These are phyloP conservation scores for Podarcis muralis DNA, from an alignment of 2,113 vertebrate genomes.

Conservation along the genomic window DNA sequence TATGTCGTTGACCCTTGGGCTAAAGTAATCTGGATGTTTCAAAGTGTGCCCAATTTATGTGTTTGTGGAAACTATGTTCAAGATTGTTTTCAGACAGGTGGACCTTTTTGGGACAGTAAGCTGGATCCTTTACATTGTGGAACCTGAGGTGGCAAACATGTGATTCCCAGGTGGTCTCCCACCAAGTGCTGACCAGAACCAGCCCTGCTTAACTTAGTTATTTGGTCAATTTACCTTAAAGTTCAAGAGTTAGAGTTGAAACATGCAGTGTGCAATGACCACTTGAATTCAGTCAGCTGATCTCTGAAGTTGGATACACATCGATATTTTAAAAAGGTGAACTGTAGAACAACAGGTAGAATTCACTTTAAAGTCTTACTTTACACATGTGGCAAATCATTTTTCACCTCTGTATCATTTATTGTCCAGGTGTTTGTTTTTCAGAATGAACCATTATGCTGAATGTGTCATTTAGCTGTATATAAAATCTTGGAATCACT, in stretches of 20 bases:
- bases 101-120: no score
- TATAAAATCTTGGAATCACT: background rate
- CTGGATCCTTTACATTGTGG: no score
- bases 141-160: no score
- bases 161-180: no score
- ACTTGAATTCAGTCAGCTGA: background rate
- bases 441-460: background rate
- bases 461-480: background rate
- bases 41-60: no score
- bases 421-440: background rate
- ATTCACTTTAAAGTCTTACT: background rate
- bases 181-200: no score
- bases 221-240: background rate
- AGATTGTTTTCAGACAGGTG: no score
- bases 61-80: no score
- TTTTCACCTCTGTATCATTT: constrained; percentile 2
- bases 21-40: no score
- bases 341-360: background rate
- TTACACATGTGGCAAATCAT: background rate
- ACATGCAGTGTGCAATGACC: background rate
- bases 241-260: background rate
- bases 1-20: no score
- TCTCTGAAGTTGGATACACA: background rate
- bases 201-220: no score
- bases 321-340: background rate